These are phyloP conservation scores for Otus sunia DNA, from an alignment of 2,113 vertebrate genomes.

Conservation along the genomic window DNA sequence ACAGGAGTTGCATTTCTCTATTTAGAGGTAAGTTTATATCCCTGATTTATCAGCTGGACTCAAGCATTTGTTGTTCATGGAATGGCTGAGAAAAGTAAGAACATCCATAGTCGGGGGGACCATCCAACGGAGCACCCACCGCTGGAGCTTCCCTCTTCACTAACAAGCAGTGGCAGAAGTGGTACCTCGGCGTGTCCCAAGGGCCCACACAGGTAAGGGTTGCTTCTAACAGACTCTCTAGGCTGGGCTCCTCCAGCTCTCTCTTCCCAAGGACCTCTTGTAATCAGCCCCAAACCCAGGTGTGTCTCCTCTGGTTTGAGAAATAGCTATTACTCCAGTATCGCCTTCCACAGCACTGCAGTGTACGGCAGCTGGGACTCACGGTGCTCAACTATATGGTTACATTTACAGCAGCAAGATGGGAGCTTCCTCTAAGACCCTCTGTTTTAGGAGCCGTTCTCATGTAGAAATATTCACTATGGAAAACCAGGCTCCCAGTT, in stretches of 20 bases:
- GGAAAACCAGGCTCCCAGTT: neutral
- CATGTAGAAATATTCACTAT: neutral
- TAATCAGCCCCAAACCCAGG: fast-evolving
- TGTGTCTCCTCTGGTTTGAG: neutral
- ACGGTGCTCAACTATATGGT: fast-evolving
- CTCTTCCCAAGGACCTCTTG: neutral
- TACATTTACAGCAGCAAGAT: neutral
- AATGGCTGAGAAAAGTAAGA: neutral
- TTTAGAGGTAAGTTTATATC: slow-evolving; percentile 51
- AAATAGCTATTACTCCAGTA: neutral
- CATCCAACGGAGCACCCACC: neutral
- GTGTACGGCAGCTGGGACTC: neutral
- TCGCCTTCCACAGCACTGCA: neutral
- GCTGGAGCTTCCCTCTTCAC: neutral
- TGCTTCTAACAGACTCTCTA: fast-evolving
- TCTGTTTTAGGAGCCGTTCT: neutral
- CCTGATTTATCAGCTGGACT: slow-evolving; percentile 40
- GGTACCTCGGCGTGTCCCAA: neutral
- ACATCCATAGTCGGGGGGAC: neutral
- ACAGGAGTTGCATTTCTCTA: slow-evolving; percentile 49
- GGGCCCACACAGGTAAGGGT: fast-evolving
- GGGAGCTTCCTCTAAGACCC: neutral
- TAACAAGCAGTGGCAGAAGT: neutral
- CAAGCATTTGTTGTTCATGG: neutral
- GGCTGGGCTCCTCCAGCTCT: neutral